Base-by-base conservation (phyloP, 2,797 vertebrate species). In the Clarias pachynema region DNA sequence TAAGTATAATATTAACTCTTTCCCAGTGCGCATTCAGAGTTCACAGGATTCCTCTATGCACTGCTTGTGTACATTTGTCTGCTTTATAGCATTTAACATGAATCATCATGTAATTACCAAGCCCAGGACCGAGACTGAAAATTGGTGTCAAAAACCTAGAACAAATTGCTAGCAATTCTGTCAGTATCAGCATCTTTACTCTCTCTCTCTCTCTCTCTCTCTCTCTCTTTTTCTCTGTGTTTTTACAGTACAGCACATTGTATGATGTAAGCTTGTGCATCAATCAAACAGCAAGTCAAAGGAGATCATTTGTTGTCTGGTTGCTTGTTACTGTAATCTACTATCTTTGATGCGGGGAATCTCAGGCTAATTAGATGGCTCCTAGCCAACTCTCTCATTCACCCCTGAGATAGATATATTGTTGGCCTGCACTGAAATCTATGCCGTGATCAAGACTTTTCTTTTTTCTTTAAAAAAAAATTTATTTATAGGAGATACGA, bases 321-420 rank as follows among this genome's bases (percentile, higher is more conserved):
- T 82, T 87, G 57, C 34, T 84, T 86, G 72, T 82, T 75, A 82
- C 57, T 81, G 81, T 83, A 85, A 53, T 81, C 70, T 81, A 77
- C 66, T 68, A 15, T n/a, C 69, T 83, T 74, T 84, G 31, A 83
- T 79, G 29, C 73, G 78, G 37, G 18, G 37, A 72, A 56, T 81
- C 80, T 85, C n/a, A 62, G 75, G 34, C 69, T 89, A 86, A 89
- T 87, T 85, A 84, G 74, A 86, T 89, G 86, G 86, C 86, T 84
- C 78, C 60, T 86, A 66, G 84, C 84, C 88, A 87, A 73, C 79
- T 60, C 60, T 53, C 78, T 83, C 57, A 72, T 83, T 83, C 57
- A 77, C 65, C 72, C 82, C 60, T 78, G 59, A 56, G 69, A 73
- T 86, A 26, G 80, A 70, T 69, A 77, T 66, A 56, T 75, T 69